These are phyloP conservation scores for Embidobia sp. DNA, from an alignment of 2,888 invertebrate genomes.

Conservation along the genomic window DNA sequence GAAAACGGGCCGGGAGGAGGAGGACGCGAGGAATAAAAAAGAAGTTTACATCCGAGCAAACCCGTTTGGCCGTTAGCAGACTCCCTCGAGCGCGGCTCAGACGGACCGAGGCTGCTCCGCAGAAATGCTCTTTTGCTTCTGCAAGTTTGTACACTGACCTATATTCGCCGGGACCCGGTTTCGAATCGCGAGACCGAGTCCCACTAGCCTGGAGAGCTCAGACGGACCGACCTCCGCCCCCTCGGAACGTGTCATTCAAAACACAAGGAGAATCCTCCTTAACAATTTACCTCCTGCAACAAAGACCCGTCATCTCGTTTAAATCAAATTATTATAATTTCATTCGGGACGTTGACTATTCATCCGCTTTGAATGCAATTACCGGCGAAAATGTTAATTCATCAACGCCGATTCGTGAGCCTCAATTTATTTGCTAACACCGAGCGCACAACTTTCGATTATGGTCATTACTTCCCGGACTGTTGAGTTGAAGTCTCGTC, in stretches of 20 bases:
- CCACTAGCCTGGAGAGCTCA: slow-evolving; percentile 72
- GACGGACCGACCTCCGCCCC: slow-evolving; percentile 47
- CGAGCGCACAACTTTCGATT: no score
- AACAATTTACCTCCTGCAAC: slow-evolving; percentile 8
- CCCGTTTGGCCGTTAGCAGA: slow-evolving; percentile 79
- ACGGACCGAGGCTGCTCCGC: slow-evolving; percentile 69
- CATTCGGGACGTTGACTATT: no score
- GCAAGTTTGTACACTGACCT: slow-evolving; percentile 80
- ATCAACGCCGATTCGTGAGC: no score
- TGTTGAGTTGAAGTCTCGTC: no score
- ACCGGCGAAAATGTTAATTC: no score
- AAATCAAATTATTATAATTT: not conserved
- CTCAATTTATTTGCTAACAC: no score
- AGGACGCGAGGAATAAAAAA: slow-evolving; percentile 44
- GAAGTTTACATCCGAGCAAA: slow-evolving; percentile 73
- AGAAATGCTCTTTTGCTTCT: slow-evolving; percentile 76
- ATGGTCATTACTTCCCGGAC: no score
- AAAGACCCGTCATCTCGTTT: not conserved
- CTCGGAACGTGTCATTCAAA: slow-evolving; percentile 45
- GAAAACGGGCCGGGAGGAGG: slow-evolving; percentile 33
- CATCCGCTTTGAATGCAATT: no score
- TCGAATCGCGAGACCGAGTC: slow-evolving; percentile 71
- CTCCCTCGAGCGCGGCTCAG: slow-evolving; percentile 75
- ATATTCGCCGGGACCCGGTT: slow-evolving; percentile 79
- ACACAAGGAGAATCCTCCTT: slow-evolving; percentile 13